Evolutionary conservation across 1,140 invertebrate genomes (phyloP).

Genomic region (Ceratoteleas bidentatus): DNA sequence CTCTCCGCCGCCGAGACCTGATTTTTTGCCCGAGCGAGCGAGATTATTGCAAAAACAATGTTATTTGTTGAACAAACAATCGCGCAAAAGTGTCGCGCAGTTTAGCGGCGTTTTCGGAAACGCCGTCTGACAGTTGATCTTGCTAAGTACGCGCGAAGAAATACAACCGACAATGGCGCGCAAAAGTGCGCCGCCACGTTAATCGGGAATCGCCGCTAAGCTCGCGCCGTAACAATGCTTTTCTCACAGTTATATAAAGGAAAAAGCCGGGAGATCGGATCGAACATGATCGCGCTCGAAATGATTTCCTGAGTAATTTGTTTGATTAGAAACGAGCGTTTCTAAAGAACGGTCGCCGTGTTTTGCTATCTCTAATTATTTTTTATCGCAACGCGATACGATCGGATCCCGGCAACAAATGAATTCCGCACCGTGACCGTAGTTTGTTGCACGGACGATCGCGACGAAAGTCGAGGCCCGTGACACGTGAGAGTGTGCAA

Average conservation of each 20-base stretch:
- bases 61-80: conserved; percentile 51
- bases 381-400: conserved; percentile 44
- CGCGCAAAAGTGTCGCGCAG: conserved; percentile 12
- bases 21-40: conserved; percentile 38
- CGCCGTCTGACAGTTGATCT: conserved; percentile 25
- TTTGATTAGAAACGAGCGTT: conserved; percentile 51
- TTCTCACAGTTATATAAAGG: conserved; percentile 54
- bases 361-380: conserved; percentile 55
- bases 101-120: conserved; percentile 39
- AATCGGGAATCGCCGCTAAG: conserved; percentile 22
- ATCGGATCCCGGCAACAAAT: conserved; percentile 44
- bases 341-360: conserved; percentile 22
- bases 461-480: conserved; percentile 48
- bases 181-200: conserved; percentile 8
- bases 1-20: conserved; percentile 12
- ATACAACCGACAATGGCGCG: background rate
- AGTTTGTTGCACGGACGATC: conserved; percentile 37
- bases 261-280: conserved; percentile 36
- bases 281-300: conserved; percentile 35
- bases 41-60: conserved; percentile 48
- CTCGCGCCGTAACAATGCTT: conserved; percentile 35
- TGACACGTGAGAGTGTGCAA: conserved; percentile 12
- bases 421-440: conserved; percentile 43
- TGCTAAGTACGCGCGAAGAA: conserved; percentile 7
- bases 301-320: conserved; percentile 60